Evolutionary conservation across 2,797 vertebrate genomes (phyloP).

Genomic region (Halcyon badia): DNA sequence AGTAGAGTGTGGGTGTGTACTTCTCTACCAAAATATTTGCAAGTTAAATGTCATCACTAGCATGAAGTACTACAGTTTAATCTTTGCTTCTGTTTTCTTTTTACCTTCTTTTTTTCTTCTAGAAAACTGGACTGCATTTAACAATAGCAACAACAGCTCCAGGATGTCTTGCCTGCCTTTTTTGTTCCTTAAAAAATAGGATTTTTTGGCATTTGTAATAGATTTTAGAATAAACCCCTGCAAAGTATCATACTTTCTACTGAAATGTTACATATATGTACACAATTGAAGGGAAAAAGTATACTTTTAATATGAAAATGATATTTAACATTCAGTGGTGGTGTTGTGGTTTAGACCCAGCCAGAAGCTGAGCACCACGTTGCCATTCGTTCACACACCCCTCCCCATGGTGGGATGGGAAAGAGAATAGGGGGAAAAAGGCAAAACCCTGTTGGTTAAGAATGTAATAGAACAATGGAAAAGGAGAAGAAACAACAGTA

Average conservation of each 20-base stretch:
- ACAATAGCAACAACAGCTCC: background rate
- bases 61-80: background rate
- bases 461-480: background rate
- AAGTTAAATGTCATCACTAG: background rate
- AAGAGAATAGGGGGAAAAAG: background rate
- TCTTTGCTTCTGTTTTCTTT: background rate
- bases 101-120: background rate
- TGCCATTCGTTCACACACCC: background rate
- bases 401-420: background rate
- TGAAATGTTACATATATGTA: background rate
- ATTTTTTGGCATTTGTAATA: background rate
- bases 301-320: background rate
- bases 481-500: background rate
- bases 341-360: background rate
- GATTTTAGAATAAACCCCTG: background rate
- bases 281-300: background rate
- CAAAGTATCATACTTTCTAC: background rate
- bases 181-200: background rate
- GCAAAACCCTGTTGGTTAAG: background rate
- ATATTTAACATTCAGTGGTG: background rate
- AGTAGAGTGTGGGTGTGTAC: background rate
- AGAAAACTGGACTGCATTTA: background rate
- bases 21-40: background rate
- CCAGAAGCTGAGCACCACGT: background rate
- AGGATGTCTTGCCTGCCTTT: background rate